Percentiles rank a stretch among this genome's conserved stretches.
phyloP scores from a whole-genome alignment of 2,888 invertebrate genomes.

The Dicyrtoma fusca region DNA sequence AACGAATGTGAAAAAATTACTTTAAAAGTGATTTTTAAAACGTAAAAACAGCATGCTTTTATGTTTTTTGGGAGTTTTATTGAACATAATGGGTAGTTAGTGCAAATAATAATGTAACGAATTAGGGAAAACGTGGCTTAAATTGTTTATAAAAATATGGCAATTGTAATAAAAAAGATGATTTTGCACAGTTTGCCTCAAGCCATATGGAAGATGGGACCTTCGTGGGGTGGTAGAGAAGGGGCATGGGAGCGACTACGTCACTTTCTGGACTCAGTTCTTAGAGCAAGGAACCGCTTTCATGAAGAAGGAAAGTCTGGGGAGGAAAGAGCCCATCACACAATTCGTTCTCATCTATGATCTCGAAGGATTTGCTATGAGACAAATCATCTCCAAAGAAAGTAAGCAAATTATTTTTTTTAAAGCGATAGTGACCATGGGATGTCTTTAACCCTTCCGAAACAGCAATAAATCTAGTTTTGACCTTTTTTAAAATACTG shows the following conservation, averaged over 20 bases:
- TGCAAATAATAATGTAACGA: too few species aligned
- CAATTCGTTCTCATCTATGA: constrained; percentile 39
- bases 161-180: too few species aligned
- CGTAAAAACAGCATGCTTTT: too few species aligned
- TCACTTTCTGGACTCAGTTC: constrained; percentile 30
- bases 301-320: constrained; percentile 21
- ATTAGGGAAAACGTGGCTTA: too few species aligned
- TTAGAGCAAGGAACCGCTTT: constrained; percentile 29
- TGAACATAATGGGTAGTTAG: too few species aligned
- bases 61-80: too few species aligned
- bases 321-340: constrained; percentile 26
- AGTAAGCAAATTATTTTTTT: constrained; percentile 22
- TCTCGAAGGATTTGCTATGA: constrained; percentile 38
- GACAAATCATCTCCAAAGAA: constrained; percentile 30
- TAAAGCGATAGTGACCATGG: too few species aligned
- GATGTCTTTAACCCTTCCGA: too few species aligned
- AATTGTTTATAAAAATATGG: too few species aligned
- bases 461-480: too few species aligned
- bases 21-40: too few species aligned
- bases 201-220: constrained; percentile 50
- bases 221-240: constrained; percentile 45
- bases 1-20: not conserved
- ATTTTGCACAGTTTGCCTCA: constrained; percentile 42
- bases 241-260: constrained; percentile 40
- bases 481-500: too few species aligned